Evolutionary conservation across 2,113 vertebrate genomes (phyloP), one percentile per base, ranked within the genome.

Genomic region (Merops nubicus): DNA sequence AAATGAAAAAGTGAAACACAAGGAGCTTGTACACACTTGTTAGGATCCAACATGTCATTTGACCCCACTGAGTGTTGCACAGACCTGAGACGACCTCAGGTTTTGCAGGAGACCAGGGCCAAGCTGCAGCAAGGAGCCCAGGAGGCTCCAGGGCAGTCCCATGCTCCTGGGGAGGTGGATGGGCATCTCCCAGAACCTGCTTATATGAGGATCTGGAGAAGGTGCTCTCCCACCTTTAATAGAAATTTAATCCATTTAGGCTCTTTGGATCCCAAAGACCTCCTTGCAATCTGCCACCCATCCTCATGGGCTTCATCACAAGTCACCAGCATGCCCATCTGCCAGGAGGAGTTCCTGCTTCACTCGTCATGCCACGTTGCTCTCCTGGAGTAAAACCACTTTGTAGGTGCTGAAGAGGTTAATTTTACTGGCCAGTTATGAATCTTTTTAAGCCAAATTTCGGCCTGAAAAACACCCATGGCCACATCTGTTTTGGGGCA

Each of bases 91-190:
- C 25, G 15, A 34, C 42, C 47, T 59, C 18, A 22, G 50, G 63
- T 56, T 56, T 29, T 87, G 64, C 84, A 74, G 80, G 31, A 63
- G 28, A 3, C 26, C 13, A 5, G 33, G 76, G 20, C 3, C 76
- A 84, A 65, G 63, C 26, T n/a, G 59, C 33, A 78, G 42, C 10
- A 70, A 62, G 28, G 45, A 92, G 36, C 62, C 42, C 72, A 83
- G 23, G 40, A 69, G 17, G 63, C n/a, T 60, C 34, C 70, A 85
- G 62, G 0, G 0, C 2, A 31, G 15, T 70, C 12, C 11, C 13
- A 43, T 64, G 56, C 65, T 79, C 50, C 63, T 8, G 2, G n/a
- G n/a, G 18, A 42, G 2, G 40, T 29, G 48, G 38, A 15, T 29
- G 15, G 29, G 33, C 40, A 73, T 29, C 23, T 81, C 57, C 59